Conservation (phyloP, 2,888 invertebrate genomes). For the Loripinus fragilis region DNA sequence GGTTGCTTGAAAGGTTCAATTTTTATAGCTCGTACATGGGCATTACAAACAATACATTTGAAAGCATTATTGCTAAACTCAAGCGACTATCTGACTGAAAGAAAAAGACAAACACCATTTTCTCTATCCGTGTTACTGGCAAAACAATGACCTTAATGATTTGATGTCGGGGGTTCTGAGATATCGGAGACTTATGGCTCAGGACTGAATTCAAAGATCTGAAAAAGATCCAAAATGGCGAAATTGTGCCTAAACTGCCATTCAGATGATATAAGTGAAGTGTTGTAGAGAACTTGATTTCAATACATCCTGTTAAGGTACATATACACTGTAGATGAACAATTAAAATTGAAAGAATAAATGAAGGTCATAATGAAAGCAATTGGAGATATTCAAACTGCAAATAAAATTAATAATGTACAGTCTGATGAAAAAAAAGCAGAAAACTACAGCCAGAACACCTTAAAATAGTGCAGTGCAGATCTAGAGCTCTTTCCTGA, state of each 20-base stretch:
- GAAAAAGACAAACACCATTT: background rate
- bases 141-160: background rate
- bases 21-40: background rate
- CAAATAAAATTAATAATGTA: no score
- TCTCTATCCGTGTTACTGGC: background rate
- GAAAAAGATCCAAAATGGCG: background rate
- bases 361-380: background rate
- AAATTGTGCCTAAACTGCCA: no score
- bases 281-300: no score
- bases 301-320: no score
- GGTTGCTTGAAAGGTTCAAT: background rate
- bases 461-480: no score
- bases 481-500: background rate
- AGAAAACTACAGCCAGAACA: no score
- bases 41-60: constrained; percentile 4
- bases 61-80: background rate
- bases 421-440: no score
- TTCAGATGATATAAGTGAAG: no score
- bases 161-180: background rate
- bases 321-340: no score
- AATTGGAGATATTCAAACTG: background rate
- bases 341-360: background rate
- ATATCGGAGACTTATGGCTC: background rate
- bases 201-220: background rate
- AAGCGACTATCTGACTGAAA: background rate